Conservation (phyloP, 2,888 invertebrate species). For the Amphipoea lucens region DNA sequence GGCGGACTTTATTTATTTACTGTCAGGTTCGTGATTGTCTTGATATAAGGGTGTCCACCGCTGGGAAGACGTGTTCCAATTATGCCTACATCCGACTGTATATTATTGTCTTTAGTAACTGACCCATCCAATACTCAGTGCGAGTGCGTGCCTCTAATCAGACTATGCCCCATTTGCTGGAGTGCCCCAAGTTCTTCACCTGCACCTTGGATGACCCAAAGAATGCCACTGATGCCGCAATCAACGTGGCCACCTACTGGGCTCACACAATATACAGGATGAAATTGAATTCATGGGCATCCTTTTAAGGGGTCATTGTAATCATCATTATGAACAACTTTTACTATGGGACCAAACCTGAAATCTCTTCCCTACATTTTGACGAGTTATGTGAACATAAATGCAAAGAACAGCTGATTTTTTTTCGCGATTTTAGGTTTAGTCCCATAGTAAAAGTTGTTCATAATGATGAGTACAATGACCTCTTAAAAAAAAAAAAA, state of each 20-base stretch:
- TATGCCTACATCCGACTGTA: neutral
- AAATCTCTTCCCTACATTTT: too few species aligned
- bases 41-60: constrained; percentile 1
- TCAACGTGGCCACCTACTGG: neutral
- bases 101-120: neutral
- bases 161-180: neutral
- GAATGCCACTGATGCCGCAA: neutral
- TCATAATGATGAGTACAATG: too few species aligned
- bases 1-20: neutral
- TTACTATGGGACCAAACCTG: too few species aligned
- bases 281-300: too few species aligned
- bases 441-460: too few species aligned
- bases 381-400: too few species aligned
- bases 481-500: too few species aligned
- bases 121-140: neutral
- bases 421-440: too few species aligned
- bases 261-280: neutral
- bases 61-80: constrained; percentile 13
- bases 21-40: constrained; percentile 33
- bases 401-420: too few species aligned
- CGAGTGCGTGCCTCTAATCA: neutral
- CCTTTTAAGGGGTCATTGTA: too few species aligned
- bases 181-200: neutral
- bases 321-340: too few species aligned
- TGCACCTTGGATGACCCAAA: neutral